Evolutionary conservation across 2,113 vertebrate genomes (phyloP), one percentile per base, ranked within the genome.

Genomic region (Saccopteryx leptura): DNA sequence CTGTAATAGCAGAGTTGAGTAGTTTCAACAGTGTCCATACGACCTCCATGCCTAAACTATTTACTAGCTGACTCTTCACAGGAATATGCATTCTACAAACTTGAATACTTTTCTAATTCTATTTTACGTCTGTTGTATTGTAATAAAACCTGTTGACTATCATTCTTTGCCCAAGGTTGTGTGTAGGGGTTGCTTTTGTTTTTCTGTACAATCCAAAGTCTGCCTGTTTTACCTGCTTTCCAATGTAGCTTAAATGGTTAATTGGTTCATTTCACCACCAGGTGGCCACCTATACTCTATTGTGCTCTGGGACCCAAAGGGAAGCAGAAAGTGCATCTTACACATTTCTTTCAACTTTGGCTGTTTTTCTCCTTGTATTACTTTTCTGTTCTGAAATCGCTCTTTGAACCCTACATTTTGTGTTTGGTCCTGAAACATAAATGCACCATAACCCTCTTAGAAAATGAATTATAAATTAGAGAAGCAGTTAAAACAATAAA

Each of bases 221-320:
- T 5, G 3, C n/a, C 8, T 18, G 1, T 28, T 91, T 92, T 85
- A 31, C 85, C 93, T 94, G 68, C 46, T 96, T 95, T 86, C 90
- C 26, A 18, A 5, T 76, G 28, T 72, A 78, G 33, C 50, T 83
- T 95, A 96, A 97, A 75, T 88, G 65, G 83, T 81, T 98, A 97
- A 98, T 98, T 98, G 97, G 95, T 93, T 94, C 68, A 33, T 98
- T 93, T 98, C 98, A 95, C 98, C 98, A 98, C 98, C 98, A 98
- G 98, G 97, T 98, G 98, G 98, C 98, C 98, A 97, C 88, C 97
- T 97, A 95, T 74, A 80, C 98, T 98, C 93, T 95, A 58, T 71
- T 97, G 98, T 98, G 92, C 81, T 80, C 60, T 69, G n/a, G 63
- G 60, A 74, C 79, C 65, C 78, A 5, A 50, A 80, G 80, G 54